These are phyloP conservation scores for Riparia riparia DNA, from an alignment of 2,113 vertebrate genomes.

Conservation along the genomic window DNA sequence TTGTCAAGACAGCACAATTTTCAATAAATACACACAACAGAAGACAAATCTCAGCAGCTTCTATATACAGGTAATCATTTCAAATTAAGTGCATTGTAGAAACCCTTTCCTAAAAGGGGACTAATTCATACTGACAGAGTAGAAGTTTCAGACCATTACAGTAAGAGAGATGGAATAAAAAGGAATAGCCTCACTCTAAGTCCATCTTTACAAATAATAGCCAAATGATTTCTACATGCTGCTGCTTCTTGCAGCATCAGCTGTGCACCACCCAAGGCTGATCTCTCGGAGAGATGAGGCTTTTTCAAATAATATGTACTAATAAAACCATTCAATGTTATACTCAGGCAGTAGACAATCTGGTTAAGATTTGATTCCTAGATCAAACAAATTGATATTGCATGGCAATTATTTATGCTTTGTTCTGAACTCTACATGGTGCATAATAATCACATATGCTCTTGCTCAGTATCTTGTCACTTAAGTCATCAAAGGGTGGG, in stretches of 20 bases:
- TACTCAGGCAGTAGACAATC: neutral
- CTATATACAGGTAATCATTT: neutral
- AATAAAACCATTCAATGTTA: neutral
- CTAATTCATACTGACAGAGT: neutral
- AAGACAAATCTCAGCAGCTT: neutral
- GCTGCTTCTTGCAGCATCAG: neutral
- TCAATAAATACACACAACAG: neutral
- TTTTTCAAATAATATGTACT: neutral
- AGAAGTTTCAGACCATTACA: neutral
- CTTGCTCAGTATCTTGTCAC: neutral
- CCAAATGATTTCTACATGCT: neutral
- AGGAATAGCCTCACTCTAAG: neutral
- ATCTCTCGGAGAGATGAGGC: neutral
- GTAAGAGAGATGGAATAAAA: neutral
- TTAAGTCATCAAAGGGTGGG: slow-evolving; percentile 1
- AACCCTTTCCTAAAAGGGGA: neutral
- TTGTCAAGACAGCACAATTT: neutral
- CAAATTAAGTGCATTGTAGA: neutral
- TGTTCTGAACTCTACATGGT: slow-evolving; percentile 25
- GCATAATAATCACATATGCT: slow-evolving; percentile 17
- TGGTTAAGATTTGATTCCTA: neutral
- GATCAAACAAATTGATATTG: slow-evolving; percentile 16
- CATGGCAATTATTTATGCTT: slow-evolving; percentile 21
- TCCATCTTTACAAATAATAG: neutral
- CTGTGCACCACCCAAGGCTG: neutral